Conservation (phyloP, 2,888 invertebrate genomes). For the Pollenia labialis region DNA sequence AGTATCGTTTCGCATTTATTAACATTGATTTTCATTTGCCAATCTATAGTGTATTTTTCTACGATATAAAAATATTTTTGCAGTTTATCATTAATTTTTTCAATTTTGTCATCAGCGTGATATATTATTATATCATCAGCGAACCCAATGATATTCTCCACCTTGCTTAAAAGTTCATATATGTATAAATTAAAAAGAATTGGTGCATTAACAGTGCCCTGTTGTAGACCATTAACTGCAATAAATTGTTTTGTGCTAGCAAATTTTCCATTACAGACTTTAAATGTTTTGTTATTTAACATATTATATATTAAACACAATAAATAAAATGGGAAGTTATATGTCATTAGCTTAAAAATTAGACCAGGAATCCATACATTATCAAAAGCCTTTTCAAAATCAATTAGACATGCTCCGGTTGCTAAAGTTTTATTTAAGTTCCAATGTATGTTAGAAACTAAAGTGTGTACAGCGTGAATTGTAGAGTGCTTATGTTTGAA, state of each 20-base stretch:
- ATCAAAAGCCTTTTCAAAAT: background rate
- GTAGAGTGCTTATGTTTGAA: too few relatives aligned
- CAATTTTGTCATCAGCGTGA: background rate
- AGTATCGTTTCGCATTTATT: background rate
- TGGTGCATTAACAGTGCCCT: background rate
- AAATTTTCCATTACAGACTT: constrained; percentile 1
- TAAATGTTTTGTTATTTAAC: constrained; percentile 1
- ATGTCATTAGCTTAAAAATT: too few relatives aligned
- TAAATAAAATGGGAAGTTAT: too few relatives aligned
- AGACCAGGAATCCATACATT: too few relatives aligned
- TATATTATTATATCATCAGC: background rate
- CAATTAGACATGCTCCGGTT: background rate
- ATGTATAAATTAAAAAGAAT: too few relatives aligned
- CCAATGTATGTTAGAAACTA: constrained; percentile 5
- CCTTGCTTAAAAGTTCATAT: too few relatives aligned
- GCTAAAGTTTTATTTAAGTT: background rate
- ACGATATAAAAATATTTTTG: constrained; percentile 1
- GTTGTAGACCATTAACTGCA: background rate
- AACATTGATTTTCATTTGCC: background rate
- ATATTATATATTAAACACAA: background rate
- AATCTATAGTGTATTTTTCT: background rate
- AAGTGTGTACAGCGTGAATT: background rate
- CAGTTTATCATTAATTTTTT: constrained; percentile 1
- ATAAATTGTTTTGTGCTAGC: background rate
- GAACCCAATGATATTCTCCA: too few relatives aligned